These are phyloP conservation scores for Drosophila lini DNA, from an alignment of 1,140 invertebrate species.

Conservation along the genomic window DNA sequence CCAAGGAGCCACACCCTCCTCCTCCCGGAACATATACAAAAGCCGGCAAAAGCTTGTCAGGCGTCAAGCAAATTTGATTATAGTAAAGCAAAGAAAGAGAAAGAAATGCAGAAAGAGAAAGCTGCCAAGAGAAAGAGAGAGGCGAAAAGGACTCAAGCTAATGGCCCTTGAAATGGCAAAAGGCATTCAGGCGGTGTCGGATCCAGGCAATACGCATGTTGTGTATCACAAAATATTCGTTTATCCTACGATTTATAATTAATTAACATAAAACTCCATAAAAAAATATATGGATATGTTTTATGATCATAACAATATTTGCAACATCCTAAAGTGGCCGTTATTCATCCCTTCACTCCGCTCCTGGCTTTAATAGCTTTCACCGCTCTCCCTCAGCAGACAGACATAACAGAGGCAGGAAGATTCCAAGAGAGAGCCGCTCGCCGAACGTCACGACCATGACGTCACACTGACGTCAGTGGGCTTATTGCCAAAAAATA, in stretches of 20 bases:
- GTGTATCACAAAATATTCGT: neutral
- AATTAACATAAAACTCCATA: neutral
- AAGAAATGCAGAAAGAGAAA: slow-evolving; percentile 1
- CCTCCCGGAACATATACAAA: slow-evolving; percentile 42
- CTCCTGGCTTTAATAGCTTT: slow-evolving; percentile 2
- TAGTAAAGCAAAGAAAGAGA: slow-evolving; percentile 58
- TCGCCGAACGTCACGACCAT: slow-evolving; percentile 60
- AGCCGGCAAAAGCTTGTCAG: slow-evolving; percentile 66
- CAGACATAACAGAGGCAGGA: slow-evolving; percentile 8
- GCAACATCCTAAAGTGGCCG: too few species aligned
- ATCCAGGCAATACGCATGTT: neutral
- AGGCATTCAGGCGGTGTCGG: slow-evolving; percentile 28
- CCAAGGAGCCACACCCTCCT: slow-evolving; percentile 13
- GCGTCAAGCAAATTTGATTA: slow-evolving; percentile 67
- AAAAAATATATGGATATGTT: neutral
- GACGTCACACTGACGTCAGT: slow-evolving; percentile 75
- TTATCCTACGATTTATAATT: neutral
- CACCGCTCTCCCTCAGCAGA: neutral
- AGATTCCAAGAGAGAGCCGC: neutral
- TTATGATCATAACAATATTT: too few species aligned
- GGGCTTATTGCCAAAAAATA: slow-evolving; percentile 47
- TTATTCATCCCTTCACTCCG: neutral
- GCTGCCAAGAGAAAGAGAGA: neutral
- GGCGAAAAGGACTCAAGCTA: slow-evolving; percentile 14
- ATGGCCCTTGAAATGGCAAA: slow-evolving; percentile 74